phyloP scores from a whole-genome alignment of 2,113 vertebrate species.

The Fukomys damarensis region DNA sequence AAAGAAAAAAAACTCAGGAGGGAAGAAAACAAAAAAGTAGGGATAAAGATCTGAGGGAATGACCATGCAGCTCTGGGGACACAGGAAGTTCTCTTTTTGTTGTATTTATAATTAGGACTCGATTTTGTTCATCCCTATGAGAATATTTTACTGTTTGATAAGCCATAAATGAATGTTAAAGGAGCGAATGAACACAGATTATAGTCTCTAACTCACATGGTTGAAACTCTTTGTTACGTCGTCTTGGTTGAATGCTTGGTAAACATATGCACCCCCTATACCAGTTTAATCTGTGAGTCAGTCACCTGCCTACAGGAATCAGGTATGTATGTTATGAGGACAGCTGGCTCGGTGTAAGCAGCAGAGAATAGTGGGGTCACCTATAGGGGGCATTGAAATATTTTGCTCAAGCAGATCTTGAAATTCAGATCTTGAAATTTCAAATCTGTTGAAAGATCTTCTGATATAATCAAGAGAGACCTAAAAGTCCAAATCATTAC shows the following conservation, averaged over 20 bases:
- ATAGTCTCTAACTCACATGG: neutral
- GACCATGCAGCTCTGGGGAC: neutral
- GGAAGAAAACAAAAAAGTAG: constrained; percentile 4
- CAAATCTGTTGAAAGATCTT: neutral
- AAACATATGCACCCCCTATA: neutral
- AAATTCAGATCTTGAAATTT: constrained; percentile 7
- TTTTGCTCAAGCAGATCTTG: neutral
- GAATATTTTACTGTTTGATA: neutral
- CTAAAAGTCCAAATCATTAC: constrained; percentile 30
- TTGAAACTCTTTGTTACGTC: constrained; percentile 3
- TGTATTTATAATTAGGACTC: neutral
- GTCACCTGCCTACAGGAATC: neutral
- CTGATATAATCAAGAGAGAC: constrained; percentile 6
- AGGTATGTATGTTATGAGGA: neutral
- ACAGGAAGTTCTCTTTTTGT: neutral
- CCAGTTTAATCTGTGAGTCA: neutral
- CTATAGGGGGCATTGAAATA: neutral
- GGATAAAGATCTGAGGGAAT: neutral
- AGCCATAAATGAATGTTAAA: neutral
- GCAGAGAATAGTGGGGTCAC: neutral
- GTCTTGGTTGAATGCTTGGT: neutral
- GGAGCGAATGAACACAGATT: neutral
- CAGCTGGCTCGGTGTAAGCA: neutral
- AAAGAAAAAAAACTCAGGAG: constrained; percentile 17
- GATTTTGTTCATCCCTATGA: constrained; percentile 36